Evolutionary conservation across 2,113 vertebrate genomes (phyloP).

Genomic region (Atherinomorus stipes): DNA sequence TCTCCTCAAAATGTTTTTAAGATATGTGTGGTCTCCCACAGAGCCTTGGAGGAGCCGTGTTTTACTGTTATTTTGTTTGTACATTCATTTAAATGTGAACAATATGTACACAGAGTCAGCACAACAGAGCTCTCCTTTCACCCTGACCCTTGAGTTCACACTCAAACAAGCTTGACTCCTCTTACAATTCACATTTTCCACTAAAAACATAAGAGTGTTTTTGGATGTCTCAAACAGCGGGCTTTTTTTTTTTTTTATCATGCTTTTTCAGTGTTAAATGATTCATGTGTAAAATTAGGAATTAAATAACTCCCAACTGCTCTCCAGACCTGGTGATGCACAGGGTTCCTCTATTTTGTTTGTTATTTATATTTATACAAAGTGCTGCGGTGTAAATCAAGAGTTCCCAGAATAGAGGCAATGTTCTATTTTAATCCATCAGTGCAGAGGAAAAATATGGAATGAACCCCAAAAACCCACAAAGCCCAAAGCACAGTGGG

Average conservation of each 20-base stretch:
- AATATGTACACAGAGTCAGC: background rate
- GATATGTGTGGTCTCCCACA: background rate
- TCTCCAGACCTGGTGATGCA: background rate
- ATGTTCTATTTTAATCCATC: background rate
- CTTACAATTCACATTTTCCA: background rate
- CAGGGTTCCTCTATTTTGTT: background rate
- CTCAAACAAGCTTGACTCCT: background rate
- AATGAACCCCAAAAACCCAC: background rate
- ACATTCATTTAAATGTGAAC: background rate
- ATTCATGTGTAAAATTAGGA: constrained; percentile 7
- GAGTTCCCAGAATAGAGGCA: background rate
- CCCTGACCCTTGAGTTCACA: background rate
- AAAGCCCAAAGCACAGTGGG: background rate
- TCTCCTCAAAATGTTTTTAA: background rate
- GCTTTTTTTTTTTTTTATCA: constrained; percentile 8
- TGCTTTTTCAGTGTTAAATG: background rate
- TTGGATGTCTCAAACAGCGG: background rate
- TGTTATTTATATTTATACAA: background rate
- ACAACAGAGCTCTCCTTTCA: background rate
- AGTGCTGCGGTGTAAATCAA: background rate
- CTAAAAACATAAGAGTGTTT: background rate
- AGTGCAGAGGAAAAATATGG: background rate
- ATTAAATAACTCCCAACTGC: background rate
- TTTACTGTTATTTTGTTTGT: background rate
- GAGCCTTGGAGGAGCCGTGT: background rate